Evolutionary conservation across 1,140 invertebrate species (phyloP), one percentile per base, ranked within the genome.

Genomic region (Heliconius hewitsoni): DNA sequence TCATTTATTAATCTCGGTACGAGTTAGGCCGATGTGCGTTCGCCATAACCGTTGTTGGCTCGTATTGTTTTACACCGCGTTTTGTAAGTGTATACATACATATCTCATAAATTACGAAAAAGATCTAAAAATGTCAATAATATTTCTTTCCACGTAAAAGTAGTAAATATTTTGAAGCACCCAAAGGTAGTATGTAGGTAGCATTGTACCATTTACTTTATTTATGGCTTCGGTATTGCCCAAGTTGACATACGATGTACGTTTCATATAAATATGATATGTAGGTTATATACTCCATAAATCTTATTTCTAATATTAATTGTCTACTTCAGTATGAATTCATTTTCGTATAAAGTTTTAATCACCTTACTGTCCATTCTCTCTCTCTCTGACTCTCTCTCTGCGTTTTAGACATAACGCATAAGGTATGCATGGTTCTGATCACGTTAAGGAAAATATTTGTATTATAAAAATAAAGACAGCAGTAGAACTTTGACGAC

Each of bases 151-250:
- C 74, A 76, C 74, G 60, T 71, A 76, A 55, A 11, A 18, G 74
- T 71, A 76, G 74, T 76, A 76, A 76, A 76, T 76, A 76, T 46
- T 76, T 76, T 76, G 37, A 42, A 76, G 34, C 57, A 71, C 27
- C 66, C 37, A 76, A 37, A 37, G 23, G 55, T n/a, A 37, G 60
- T 76, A 70, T 57, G 13, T 46, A 76, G 18, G 74, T 66, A 76
- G 46, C 74, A 27, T 11, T 46, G n/a, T 19, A 39, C 60, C 74
- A 46, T 27, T 76, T 76, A 46, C 42, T 30, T 76, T 76, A 76
- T 76, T 76, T 76, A 76, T 37, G 74, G 57, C 60, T 70, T 46
- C 23, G 55, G 30, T 71, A 76, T 71, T 71, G n/a, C 74, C 46
- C 6, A 76, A 76, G 39, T 76, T 66, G 23, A 66, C 60, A 66